Percentiles rank a stretch among this genome's conserved stretches.
These are phyloP conservation scores for Pollenia griseotomentosa DNA, from an alignment of 2,888 invertebrate species.

Conservation along the genomic window DNA sequence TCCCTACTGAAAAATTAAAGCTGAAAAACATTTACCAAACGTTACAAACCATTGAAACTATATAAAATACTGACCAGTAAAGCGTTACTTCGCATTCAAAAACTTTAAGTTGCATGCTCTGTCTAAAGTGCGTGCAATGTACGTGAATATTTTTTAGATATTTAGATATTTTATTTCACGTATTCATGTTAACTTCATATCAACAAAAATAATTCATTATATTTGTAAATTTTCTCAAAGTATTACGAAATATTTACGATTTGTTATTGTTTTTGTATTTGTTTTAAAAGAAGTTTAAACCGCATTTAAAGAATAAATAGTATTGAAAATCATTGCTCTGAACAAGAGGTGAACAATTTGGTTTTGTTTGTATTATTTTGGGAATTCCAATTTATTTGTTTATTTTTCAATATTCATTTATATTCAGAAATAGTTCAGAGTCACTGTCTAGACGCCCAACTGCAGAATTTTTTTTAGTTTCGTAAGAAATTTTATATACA, in stretches of 20 bases:
- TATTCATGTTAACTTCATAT: conserved; percentile 24
- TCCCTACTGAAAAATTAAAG: no score
- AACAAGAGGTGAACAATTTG: not conserved
- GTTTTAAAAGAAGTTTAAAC: not conserved
- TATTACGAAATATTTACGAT: conserved; percentile 13
- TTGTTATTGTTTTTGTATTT: not conserved
- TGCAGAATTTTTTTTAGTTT: not conserved
- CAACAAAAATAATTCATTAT: conserved; percentile 18
- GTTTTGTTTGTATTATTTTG: conserved; percentile 4
- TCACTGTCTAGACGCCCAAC: not conserved
- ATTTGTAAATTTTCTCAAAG: conserved; percentile 16
- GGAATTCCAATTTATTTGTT: conserved; percentile 12
- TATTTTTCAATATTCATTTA: conserved; percentile 4
- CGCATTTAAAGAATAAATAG: not conserved
- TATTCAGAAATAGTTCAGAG: not conserved
- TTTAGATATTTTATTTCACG: not conserved
- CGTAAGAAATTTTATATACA: not conserved
- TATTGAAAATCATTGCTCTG: no score
- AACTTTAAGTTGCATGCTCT: conserved; percentile 12
- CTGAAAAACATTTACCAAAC: not conserved
- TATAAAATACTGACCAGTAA: not conserved
- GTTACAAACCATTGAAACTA: not conserved
- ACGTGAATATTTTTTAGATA: not conserved
- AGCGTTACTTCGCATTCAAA: not conserved
- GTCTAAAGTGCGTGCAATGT: not conserved